phyloP scores from a whole-genome alignment of 2,113 vertebrate species.

The Platycercus adscitus region DNA sequence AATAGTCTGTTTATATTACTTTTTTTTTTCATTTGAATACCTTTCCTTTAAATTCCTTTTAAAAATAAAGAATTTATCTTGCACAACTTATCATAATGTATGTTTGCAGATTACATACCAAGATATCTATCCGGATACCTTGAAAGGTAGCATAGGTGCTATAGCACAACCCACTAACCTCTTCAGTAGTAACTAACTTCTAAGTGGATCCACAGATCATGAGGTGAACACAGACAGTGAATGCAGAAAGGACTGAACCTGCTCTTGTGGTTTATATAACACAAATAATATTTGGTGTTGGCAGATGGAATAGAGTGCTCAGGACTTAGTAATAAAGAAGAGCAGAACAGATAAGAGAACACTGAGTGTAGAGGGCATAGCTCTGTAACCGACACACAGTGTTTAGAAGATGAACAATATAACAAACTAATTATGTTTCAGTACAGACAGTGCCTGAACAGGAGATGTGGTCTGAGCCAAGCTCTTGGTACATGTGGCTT shows the following conservation, averaged over 20 bases:
- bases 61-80: neutral
- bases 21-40: neutral
- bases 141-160: neutral
- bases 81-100: neutral
- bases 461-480: neutral
- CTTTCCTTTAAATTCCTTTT: neutral
- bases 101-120: neutral
- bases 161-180: neutral
- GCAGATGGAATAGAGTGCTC: slow-evolving; percentile 17
- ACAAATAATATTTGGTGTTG: slow-evolving; percentile 18
- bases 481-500: neutral
- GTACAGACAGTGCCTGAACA: slow-evolving; percentile 36
- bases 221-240: neutral
- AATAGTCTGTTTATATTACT: neutral
- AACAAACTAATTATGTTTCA: slow-evolving; percentile 47
- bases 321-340: neutral
- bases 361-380: neutral
- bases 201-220: neutral
- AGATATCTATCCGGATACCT: neutral
- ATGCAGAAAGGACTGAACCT: neutral
- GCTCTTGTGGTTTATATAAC: neutral
- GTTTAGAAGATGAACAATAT: neutral
- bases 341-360: slow-evolving; percentile 26
- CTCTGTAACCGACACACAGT: neutral
- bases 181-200: neutral